phyloP scores from a whole-genome alignment of 2,888 invertebrate species.

The Diachrysia chrysitis region DNA sequence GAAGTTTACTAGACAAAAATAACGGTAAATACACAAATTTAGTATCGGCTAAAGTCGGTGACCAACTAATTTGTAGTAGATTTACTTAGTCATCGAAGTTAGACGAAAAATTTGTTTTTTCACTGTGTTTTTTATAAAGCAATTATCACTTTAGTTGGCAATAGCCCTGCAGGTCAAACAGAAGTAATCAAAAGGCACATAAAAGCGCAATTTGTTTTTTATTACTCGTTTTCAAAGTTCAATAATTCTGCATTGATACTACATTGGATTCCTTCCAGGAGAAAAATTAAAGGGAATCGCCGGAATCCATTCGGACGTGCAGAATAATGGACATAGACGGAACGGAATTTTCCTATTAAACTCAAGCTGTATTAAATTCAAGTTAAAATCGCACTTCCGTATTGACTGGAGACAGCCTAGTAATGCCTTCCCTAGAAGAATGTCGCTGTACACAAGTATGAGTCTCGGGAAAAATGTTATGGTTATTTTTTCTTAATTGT shows the following conservation, averaged over 20 bases:
- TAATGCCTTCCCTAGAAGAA: not conserved
- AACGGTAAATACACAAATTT: too few relatives aligned
- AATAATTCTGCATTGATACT: constrained; percentile 35
- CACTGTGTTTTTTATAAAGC: too few relatives aligned
- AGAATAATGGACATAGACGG: constrained; percentile 45
- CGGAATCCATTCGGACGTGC: constrained; percentile 54
- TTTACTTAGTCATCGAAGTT: too few relatives aligned
- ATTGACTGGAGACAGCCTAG: not conserved
- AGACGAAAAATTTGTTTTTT: too few relatives aligned
- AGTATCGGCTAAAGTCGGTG: too few relatives aligned
- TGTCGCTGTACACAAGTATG: not conserved
- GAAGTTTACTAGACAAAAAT: too few relatives aligned
- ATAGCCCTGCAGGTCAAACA: too few relatives aligned
- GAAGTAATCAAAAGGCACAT: not conserved
- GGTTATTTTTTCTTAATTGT: too few relatives aligned
- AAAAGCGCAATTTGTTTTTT: not conserved
- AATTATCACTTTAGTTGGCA: too few relatives aligned
- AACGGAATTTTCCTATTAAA: constrained; percentile 64
- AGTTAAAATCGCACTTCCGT: constrained; percentile 31
- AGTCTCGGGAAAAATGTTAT: not conserved
- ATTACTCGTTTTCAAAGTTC: constrained; percentile 19
- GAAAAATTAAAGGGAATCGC: constrained; percentile 61
- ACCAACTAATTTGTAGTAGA: too few relatives aligned
- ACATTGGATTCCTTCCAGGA: constrained; percentile 49
- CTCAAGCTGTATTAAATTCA: constrained; percentile 65